phyloP scores from a whole-genome alignment of 2,113 vertebrate species.

The Catharus fuscescens region DNA sequence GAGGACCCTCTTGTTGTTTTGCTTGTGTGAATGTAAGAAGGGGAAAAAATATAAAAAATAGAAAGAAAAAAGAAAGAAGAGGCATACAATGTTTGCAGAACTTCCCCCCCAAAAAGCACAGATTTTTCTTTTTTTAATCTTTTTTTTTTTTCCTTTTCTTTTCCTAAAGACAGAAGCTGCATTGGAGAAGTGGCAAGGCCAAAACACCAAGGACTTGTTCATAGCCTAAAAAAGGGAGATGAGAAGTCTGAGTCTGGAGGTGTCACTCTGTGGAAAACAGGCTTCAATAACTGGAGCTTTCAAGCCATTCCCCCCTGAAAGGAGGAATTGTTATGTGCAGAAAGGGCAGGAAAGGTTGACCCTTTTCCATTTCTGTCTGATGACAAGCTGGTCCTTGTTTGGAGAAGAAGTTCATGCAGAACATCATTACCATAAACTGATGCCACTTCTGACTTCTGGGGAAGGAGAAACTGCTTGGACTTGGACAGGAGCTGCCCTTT shows the following conservation, averaged over 20 bases:
- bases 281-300: conserved; percentile 14
- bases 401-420: conserved; percentile 27
- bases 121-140: background rate
- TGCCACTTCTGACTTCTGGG: background rate
- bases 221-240: conserved; percentile 37
- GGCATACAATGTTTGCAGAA: conserved; percentile 70
- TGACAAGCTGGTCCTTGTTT: conserved; percentile 71
- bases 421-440: conserved; percentile 44
- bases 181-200: background rate
- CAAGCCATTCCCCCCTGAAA: conserved; percentile 53
- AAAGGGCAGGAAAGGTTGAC: conserved; percentile 50
- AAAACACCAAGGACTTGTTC: conserved; percentile 35
- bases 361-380: conserved; percentile 63
- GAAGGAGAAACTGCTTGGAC: background rate
- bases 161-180: conserved; percentile 28
- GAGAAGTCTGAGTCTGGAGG: conserved; percentile 3
- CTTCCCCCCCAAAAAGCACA: conserved; percentile 55
- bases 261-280: conserved; percentile 30
- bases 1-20: conserved; percentile 85
- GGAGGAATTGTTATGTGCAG: conserved; percentile 47
- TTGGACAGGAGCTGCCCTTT: background rate
- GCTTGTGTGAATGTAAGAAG: conserved; percentile 71
- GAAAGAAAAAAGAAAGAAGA: conserved; percentile 19
- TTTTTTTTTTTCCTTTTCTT: background rate
- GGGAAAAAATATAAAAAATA: background rate